Evolutionary conservation across 1,140 invertebrate genomes (phyloP).

Genomic region (Zaprionus ghesquierei): DNA sequence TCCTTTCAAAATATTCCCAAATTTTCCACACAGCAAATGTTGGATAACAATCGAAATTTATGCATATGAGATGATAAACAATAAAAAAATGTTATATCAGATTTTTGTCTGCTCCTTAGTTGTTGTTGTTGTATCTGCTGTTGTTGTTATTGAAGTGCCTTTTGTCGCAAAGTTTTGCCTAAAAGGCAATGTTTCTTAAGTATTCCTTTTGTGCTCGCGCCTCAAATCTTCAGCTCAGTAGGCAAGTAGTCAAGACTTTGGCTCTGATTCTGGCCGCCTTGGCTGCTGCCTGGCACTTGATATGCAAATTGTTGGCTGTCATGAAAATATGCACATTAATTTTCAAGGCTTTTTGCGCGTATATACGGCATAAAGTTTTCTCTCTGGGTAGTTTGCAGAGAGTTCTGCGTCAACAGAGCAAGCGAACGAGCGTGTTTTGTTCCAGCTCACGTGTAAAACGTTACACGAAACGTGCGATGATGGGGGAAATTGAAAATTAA

Average conservation of each 20-base stretch:
- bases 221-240: neutral
- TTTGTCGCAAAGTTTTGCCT: conserved; percentile 13
- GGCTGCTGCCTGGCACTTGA: conserved; percentile 51
- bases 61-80: conserved; percentile 21
- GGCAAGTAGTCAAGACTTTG: neutral
- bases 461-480: conserved; percentile 39
- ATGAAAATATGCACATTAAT: conserved; percentile 78
- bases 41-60: conserved; percentile 25
- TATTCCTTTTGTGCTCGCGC: conserved; percentile 12
- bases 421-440: conserved; percentile 4
- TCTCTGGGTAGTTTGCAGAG: neutral
- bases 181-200: conserved; percentile 26
- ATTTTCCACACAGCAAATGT: neutral
- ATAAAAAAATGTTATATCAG: conserved; percentile 22
- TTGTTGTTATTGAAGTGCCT: neutral
- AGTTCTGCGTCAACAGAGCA: conserved; percentile 13
- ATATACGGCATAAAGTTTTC: conserved; percentile 13
- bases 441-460: conserved; percentile 48
- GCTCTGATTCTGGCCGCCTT: neutral
- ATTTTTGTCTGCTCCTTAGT: neutral
- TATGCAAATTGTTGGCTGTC: conserved; percentile 73
- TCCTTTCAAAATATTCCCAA: neutral
- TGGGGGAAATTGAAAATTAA: conserved; percentile 34
- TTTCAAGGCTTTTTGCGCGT: conserved; percentile 45
- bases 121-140: neutral